Percentiles rank a stretch among this genome's conserved stretches.
Evolutionary conservation across 2,888 invertebrate species (phyloP).

Genomic region (Drosophila algonquin): DNA sequence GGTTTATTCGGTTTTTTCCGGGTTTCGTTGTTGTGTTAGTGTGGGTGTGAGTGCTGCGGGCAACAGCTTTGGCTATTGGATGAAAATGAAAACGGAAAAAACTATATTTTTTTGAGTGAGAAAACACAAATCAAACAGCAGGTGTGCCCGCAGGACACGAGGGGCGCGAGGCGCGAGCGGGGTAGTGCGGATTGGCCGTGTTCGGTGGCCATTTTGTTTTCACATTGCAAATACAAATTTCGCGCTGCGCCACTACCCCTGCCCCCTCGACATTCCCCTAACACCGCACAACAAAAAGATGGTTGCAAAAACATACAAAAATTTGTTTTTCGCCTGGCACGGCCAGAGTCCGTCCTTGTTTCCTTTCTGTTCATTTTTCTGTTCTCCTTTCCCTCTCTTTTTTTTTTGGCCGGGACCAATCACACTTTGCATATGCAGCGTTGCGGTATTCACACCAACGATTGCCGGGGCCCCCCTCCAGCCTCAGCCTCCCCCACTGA

Average conservation of each 20-base stretch:
- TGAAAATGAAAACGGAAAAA: constrained; percentile 38
- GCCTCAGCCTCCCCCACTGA: background rate
- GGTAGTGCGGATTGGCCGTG: constrained; percentile 26
- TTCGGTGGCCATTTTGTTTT: constrained; percentile 70
- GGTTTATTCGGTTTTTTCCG: constrained; percentile 29
- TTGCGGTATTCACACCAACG: constrained; percentile 53
- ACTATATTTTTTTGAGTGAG: constrained; percentile 35
- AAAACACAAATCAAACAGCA: constrained; percentile 76
- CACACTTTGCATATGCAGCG: constrained; percentile 58
- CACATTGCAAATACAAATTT: constrained; percentile 74
- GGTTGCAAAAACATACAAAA: constrained; percentile 17
- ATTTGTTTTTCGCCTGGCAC: constrained; percentile 15
- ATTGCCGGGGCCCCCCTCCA: constrained; percentile 4
- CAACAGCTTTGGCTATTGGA: constrained; percentile 36
- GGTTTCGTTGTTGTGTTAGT: too few relatives aligned
- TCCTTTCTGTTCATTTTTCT: constrained; percentile 21
- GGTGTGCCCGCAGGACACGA: constrained; percentile 51
- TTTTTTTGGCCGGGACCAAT: constrained; percentile 42
- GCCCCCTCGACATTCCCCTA: constrained; percentile 23
- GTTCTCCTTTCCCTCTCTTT: constrained; percentile 7
- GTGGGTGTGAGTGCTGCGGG: background rate
- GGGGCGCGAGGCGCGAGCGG: background rate
- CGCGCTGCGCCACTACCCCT: constrained; percentile 22
- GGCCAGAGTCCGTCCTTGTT: constrained; percentile 15
- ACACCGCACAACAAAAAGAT: constrained; percentile 9